Conservation (phyloP, 2,113 vertebrate species). For the Chelonoidis abingdonii region DNA sequence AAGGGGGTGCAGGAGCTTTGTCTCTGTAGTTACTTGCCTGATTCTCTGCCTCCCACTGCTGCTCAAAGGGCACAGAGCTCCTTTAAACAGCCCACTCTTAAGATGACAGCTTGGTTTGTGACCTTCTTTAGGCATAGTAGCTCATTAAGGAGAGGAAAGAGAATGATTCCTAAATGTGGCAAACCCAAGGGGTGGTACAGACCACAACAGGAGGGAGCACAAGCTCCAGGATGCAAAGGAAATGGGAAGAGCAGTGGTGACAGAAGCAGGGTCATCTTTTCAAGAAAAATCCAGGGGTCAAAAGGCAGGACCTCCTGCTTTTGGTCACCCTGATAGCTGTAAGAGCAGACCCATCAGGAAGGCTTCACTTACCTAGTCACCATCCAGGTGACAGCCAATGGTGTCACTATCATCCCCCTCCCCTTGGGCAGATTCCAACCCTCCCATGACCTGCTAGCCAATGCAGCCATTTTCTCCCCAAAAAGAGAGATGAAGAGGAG, state of each 20-base stretch:
- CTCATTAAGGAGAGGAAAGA: background rate
- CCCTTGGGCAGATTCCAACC: background rate
- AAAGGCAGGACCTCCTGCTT: background rate
- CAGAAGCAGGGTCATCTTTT: background rate
- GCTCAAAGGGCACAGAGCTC: background rate
- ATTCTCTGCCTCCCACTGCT: background rate
- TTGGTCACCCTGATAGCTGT: background rate
- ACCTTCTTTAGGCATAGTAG: background rate
- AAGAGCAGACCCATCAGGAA: background rate
- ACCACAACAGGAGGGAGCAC: background rate
- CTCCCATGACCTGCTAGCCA: background rate
- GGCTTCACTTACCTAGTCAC: background rate
- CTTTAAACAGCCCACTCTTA: background rate
- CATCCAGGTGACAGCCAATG: background rate
- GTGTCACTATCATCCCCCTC: background rate
- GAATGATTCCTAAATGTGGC: background rate
- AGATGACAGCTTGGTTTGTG: background rate
- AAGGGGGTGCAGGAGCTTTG: background rate
- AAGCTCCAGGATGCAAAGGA: background rate
- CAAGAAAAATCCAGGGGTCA: background rate
- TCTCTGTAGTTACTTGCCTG: slow-evolving; percentile 1
- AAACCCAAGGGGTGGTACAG: background rate
- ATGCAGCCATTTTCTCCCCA: background rate
- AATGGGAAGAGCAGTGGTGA: background rate
- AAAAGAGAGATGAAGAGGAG: background rate